Base-by-base conservation (phyloP, 2,888 invertebrate species). In the Morpho helenor region DNA sequence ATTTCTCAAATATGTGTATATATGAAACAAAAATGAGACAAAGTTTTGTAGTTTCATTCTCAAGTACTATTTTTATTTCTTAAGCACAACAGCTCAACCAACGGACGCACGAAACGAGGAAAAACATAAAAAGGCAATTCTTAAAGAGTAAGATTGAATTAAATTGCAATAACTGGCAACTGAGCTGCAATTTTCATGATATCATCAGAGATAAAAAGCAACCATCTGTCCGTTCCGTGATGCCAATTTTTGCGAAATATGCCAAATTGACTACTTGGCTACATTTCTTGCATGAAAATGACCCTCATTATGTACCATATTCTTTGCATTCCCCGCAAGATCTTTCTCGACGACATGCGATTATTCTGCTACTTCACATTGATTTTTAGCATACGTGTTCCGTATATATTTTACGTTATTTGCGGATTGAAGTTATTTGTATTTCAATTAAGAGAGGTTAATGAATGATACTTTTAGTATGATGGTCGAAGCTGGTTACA, bases 201-300 rank as follows among this genome's bases (percentile, higher is more conserved):
- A 66, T 64, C 65, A 66, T 64, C 63, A 57, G 57, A 65, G 65
- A 66, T 67, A 68, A 67, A 66, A 66, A 65, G 60, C 62, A 60
- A 60, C 66, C 67, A 68, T 68, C 67, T 68, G 68, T 64, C 63
- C 67, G 57, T 60, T 63, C 62, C 57, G 57, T 64, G 61, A 62
- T 63, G 68, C 68, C 67, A 67, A 66, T 62, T 67, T 65, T 62
- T 67, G 61, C 63, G 57, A 62, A 66, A 64, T 64, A 66, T 66
- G 63, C 66, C 66, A 66, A 66, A 65, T 66, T 63, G 64, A 64
- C 61, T 64, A 65, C 65, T 67, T 67, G 66, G 66, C 65, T 66
- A 63, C 65, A 61, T 60, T 57, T 61, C 65, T 58, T 65, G 66
- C 63, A 66, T 66, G 63, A 66, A 66, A 66, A 65, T 66, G 58